These are phyloP conservation scores for Trachymyrmex septentrionalis DNA, from an alignment of 1,140 invertebrate genomes.

Conservation along the genomic window DNA sequence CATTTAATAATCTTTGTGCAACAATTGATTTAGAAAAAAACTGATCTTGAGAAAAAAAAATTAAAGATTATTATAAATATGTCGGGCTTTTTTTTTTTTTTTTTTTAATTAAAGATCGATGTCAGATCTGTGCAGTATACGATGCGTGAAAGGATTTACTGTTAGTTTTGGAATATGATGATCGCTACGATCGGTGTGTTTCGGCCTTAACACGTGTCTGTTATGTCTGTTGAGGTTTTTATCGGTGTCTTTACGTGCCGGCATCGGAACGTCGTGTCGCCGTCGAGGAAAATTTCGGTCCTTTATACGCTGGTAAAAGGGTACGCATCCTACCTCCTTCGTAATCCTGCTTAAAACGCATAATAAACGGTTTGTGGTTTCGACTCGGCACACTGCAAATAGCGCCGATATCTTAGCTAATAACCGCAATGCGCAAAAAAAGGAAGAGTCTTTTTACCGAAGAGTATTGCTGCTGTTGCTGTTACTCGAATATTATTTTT, in stretches of 20 bases:
- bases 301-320: conserved; percentile 1
- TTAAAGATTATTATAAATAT: neutral
- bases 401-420: conserved; percentile 31
- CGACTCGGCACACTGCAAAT: neutral
- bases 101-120: too few species aligned
- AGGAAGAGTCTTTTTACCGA: neutral
- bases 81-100: neutral
- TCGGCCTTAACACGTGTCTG: conserved; percentile 15
- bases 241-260: conserved; percentile 1
- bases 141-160: too few species aligned
- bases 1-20: neutral
- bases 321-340: neutral
- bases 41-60: neutral
- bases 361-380: conserved; percentile 2
- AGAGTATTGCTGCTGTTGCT: conserved; percentile 4
- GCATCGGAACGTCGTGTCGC: neutral
- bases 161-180: neutral
- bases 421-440: neutral
- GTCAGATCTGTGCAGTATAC: too few species aligned
- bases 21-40: neutral
- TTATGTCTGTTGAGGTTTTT: conserved; percentile 48
- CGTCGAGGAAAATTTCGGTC: conserved; percentile 31
- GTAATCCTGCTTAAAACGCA: conserved; percentile 16
- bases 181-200: neutral
- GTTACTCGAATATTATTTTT: conserved; percentile 23